Conservation (phyloP, 2,888 invertebrate species). For the Phasia obesa region DNA sequence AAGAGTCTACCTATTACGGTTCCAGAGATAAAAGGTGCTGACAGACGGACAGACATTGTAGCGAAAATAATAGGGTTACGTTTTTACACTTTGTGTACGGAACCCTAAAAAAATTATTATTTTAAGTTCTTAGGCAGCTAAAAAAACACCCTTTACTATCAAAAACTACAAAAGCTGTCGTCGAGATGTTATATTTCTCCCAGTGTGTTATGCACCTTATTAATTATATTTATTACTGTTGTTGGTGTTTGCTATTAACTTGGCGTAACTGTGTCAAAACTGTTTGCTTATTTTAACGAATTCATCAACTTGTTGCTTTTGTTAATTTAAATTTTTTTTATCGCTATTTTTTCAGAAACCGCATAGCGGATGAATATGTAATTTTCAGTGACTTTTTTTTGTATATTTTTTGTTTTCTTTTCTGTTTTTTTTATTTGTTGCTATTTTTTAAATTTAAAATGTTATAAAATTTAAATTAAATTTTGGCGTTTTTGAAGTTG, state of each 20-base stretch:
- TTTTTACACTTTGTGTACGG: too few species aligned
- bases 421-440: not conserved
- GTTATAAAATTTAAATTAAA: not conserved
- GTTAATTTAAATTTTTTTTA: constrained; percentile 19
- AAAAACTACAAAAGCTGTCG: too few species aligned
- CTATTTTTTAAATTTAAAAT: constrained; percentile 14
- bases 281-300: constrained; percentile 48
- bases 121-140: too few species aligned
- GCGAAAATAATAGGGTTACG: too few species aligned
- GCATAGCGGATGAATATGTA: constrained; percentile 19
- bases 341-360: constrained; percentile 8
- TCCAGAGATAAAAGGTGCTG: too few species aligned
- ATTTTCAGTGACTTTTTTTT: constrained; percentile 26
- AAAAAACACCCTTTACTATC: too few species aligned
- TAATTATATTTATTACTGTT: constrained; percentile 12
- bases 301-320: constrained; percentile 40
- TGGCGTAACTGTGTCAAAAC: constrained; percentile 65
- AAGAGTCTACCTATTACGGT: too few species aligned
- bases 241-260: constrained; percentile 33
- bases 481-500: constrained; percentile 18
- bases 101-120: too few species aligned
- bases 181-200: not conserved
- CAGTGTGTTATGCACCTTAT: not conserved
- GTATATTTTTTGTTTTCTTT: too few species aligned
- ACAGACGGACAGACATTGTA: too few species aligned